phyloP scores from a whole-genome alignment of 2,888 invertebrate genomes.

The Andrena minutula region DNA sequence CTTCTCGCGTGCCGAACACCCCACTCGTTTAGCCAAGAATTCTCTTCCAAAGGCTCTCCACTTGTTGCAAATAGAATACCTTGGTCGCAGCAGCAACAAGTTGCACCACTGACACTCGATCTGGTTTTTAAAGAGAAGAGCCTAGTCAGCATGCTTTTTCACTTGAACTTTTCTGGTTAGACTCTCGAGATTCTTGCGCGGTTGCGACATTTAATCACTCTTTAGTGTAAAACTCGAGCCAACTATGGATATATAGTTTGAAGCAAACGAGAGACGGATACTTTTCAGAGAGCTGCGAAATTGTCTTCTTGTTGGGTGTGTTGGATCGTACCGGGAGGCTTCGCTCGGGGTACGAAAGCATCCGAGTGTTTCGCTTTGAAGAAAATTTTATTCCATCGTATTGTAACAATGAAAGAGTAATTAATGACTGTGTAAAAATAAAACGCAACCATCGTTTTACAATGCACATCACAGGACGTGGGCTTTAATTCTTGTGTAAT shows the following conservation, averaged over 20 bases:
- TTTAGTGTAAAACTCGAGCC: background rate
- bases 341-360: background rate
- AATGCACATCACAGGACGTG: constrained; percentile 25
- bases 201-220: background rate
- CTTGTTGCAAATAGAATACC: constrained; percentile 35
- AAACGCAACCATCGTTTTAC: constrained; percentile 37
- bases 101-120: background rate
- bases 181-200: too few species aligned
- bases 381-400: constrained; percentile 42
- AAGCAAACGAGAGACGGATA: background rate
- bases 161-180: background rate
- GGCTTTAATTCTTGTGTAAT: background rate
- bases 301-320: background rate
- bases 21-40: background rate
- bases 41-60: too few species aligned
- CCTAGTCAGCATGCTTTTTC: constrained; percentile 2
- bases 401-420: constrained; percentile 28
- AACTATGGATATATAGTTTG: background rate
- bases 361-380: background rate
- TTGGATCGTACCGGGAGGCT: background rate
- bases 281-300: background rate
- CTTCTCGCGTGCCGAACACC: constrained; percentile 1
- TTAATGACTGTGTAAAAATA: constrained; percentile 37
- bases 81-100: constrained; percentile 6
- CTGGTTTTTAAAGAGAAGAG: background rate